Percentiles rank a stretch among this genome's conserved stretches.
Conservation (phyloP, 2,797 vertebrate species). For the Sebastiscus albofasciatus region DNA sequence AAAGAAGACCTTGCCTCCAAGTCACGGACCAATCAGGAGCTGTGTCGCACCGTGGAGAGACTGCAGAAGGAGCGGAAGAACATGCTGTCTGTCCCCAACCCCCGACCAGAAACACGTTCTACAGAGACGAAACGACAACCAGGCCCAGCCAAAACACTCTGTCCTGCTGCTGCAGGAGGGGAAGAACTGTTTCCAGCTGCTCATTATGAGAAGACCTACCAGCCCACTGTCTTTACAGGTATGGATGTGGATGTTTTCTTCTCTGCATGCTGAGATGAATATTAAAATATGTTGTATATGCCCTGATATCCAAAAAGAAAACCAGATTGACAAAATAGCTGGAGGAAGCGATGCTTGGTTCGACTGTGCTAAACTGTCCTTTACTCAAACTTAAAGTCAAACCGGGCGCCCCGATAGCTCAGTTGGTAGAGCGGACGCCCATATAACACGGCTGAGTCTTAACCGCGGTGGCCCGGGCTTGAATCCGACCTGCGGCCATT, state of each 20-base stretch:
- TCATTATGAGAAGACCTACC: constrained; percentile 83
- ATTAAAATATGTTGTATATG: too few relatives aligned
- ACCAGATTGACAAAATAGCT: too few relatives aligned
- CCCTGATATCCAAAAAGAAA: too few relatives aligned
- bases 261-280: not conserved
- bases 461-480: too few relatives aligned
- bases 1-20: constrained; percentile 88
- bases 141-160: constrained; percentile 13
- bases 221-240: constrained; percentile 83
- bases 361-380: too few relatives aligned
- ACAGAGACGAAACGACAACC: constrained; percentile 43
- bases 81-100: constrained; percentile 72
- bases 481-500: too few relatives aligned
- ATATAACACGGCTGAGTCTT: too few relatives aligned
- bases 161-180: not conserved
- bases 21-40: constrained; percentile 87
- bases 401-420: too few relatives aligned
- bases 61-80: constrained; percentile 89
- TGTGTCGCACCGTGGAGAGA: constrained; percentile 89
- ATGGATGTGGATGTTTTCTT: not conserved
- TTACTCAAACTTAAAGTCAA: too few relatives aligned
- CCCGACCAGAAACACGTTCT: not conserved
- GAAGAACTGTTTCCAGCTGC: constrained; percentile 68
- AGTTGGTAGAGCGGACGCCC: too few relatives aligned
- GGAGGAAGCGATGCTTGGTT: too few relatives aligned